Percentiles rank a stretch among this genome's conserved stretches.
Evolutionary conservation across 2,113 vertebrate species (phyloP).

Genomic region (Sturnira hondurensis): DNA sequence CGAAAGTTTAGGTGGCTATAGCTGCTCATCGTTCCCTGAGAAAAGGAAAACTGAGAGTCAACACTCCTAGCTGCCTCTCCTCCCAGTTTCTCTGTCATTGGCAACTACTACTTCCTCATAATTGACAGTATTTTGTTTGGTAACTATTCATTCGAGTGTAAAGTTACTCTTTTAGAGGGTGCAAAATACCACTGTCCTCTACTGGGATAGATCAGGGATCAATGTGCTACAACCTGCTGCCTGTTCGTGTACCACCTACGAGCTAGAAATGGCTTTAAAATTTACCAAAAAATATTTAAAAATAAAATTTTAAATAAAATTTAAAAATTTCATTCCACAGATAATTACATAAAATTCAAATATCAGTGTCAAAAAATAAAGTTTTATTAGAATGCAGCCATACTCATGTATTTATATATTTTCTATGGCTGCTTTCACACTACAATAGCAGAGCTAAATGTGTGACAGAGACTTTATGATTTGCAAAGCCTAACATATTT

Average conservation of each 20-base stretch:
- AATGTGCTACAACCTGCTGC: not conserved
- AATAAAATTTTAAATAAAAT: no score
- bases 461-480: not conserved
- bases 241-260: not conserved
- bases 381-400: not conserved
- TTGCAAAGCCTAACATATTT: not conserved
- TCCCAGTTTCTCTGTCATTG: not conserved
- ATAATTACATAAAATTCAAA: constrained; percentile 21
- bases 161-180: not conserved
- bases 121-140: not conserved
- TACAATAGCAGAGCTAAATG: not conserved
- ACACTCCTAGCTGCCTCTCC: not conserved
- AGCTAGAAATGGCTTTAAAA: not conserved
- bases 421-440: not conserved
- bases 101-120: not conserved
- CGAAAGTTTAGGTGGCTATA: not conserved
- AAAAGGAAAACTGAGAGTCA: not conserved
- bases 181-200: not conserved
- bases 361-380: not conserved
- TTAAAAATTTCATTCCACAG: no score
- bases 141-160: not conserved
- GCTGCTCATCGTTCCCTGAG: not conserved
- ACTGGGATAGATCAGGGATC: not conserved
- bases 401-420: not conserved
- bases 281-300: no score